Conservation (phyloP, 2,888 invertebrate species). For the Drosophila neoperkinsi region DNA sequence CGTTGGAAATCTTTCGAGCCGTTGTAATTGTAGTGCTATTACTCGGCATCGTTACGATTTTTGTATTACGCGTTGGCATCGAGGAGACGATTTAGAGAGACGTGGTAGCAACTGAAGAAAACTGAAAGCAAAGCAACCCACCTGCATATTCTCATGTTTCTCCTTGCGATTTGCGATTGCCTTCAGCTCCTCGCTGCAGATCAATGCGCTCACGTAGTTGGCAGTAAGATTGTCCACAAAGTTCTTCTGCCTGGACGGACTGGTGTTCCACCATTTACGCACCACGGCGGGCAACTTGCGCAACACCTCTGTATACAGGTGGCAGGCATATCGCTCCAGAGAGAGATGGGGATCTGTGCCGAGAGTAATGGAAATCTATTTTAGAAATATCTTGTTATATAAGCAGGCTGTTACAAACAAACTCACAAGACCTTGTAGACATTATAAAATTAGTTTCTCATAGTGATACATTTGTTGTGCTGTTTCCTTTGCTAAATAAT, state of each 20-base stretch:
- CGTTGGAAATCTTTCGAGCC: slow-evolving; percentile 64
- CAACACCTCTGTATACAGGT: slow-evolving; percentile 88
- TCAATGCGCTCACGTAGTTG: slow-evolving; percentile 88
- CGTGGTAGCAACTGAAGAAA: not conserved
- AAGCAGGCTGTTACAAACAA: slow-evolving; percentile 29
- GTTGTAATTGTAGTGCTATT: slow-evolving; percentile 56
- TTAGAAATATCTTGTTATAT: slow-evolving; percentile 2
- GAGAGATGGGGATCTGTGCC: slow-evolving; percentile 69
- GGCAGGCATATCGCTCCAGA: slow-evolving; percentile 86
- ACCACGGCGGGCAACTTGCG: slow-evolving; percentile 90
- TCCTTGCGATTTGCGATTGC: slow-evolving; percentile 86
- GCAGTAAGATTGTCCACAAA: slow-evolving; percentile 90
- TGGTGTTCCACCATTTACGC: slow-evolving; percentile 91
- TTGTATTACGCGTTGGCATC: slow-evolving; percentile 46
- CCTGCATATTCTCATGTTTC: slow-evolving; percentile 88
- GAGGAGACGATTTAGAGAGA: not conserved
- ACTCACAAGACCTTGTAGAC: not conserved
- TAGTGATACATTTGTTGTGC: slow-evolving; percentile 21
- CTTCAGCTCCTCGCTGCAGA: slow-evolving; percentile 89
- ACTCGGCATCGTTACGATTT: slow-evolving; percentile 42
- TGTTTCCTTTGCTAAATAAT: slow-evolving; percentile 16
- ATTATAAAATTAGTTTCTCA: slow-evolving; percentile 1
- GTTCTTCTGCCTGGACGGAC: slow-evolving; percentile 88
- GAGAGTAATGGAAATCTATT: slow-evolving; percentile 18
- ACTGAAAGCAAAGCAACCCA: slow-evolving; percentile 65